Percentiles rank a stretch among this genome's conserved stretches.
These are phyloP conservation scores for Protaetia brevitarsis DNA, from an alignment of 1,140 invertebrate genomes.

Conservation along the genomic window DNA sequence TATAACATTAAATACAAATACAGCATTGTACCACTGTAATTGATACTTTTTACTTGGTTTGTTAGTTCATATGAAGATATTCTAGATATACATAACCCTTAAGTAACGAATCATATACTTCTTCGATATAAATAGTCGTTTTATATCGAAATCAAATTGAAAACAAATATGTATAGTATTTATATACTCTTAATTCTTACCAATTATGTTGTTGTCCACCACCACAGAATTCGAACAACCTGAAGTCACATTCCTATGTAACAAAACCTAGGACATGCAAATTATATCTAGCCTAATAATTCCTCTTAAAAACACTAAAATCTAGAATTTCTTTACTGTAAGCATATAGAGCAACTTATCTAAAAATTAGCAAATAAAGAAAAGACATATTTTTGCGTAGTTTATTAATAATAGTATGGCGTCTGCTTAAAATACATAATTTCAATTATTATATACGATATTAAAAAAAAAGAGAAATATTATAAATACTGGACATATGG, in stretches of 20 bases:
- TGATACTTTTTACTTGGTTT: not conserved
- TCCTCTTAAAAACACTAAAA: not conserved
- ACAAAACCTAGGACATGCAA: slow-evolving; percentile 23
- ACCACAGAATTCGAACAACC: slow-evolving; percentile 14
- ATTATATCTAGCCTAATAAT: slow-evolving; percentile 14
- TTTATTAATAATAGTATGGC: slow-evolving; percentile 17
- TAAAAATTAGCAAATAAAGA: slow-evolving; percentile 20
- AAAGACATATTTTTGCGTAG: not conserved
- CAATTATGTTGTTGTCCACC: slow-evolving; percentile 15
- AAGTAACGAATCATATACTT: slow-evolving; percentile 1
- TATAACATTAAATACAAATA: not conserved
- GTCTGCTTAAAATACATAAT: slow-evolving; percentile 20
- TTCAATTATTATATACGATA: slow-evolving; percentile 10
- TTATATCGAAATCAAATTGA: not conserved
- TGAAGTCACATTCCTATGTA: slow-evolving; percentile 19
- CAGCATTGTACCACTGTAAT: not conserved
- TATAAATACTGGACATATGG: slow-evolving; percentile 21
- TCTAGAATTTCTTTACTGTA: not conserved
- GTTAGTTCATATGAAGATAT: not conserved
- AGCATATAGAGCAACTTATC: slow-evolving; percentile 3
- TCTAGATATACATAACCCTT: not conserved
- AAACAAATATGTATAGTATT: not conserved
- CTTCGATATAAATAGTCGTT: not conserved
- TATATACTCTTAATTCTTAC: slow-evolving; percentile 14
- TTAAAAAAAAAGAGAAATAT: slow-evolving; percentile 14